These are phyloP conservation scores for Alectura lathami DNA, from an alignment of 2,113 vertebrate species.

Conservation along the genomic window DNA sequence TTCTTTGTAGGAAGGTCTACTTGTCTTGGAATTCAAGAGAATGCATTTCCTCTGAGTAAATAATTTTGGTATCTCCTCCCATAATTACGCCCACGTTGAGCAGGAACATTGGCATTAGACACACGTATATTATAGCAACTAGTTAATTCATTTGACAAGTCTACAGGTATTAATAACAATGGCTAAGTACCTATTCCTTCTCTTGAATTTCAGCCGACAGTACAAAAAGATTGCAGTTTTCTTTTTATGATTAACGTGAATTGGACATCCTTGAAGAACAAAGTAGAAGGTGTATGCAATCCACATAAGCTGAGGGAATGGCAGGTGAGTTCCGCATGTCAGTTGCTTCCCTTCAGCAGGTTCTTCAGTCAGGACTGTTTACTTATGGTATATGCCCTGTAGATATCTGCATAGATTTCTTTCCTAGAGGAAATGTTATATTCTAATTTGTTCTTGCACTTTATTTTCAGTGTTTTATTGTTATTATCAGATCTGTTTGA, in stretches of 20 bases:
- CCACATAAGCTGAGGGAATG: slow-evolving; percentile 56
- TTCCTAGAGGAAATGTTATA: background rate
- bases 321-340: slow-evolving; percentile 51
- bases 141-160: slow-evolving; percentile 41
- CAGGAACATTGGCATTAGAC: slow-evolving; percentile 42
- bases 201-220: slow-evolving; percentile 54
- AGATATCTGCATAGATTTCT: slow-evolving; percentile 4
- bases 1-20: slow-evolving; percentile 57
- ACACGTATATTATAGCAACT: slow-evolving; percentile 47
- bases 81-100: slow-evolving; percentile 50
- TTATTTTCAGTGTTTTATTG: background rate
- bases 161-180: slow-evolving; percentile 47
- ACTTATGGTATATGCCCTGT: background rate
- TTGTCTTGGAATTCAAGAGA: slow-evolving; percentile 31
- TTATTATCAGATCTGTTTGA: background rate
- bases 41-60: slow-evolving; percentile 71
- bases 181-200: slow-evolving; percentile 32
- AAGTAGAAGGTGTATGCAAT: slow-evolving; percentile 30
- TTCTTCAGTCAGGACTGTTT: background rate
- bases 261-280: slow-evolving; percentile 28
- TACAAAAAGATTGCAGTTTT: background rate
- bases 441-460: background rate
- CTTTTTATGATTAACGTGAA: slow-evolving; percentile 29
- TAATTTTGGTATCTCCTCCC: slow-evolving; percentile 62
- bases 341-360: background rate